Conservation (phyloP, 2,113 vertebrate species). For the Ctenodactylus gundi region DNA sequence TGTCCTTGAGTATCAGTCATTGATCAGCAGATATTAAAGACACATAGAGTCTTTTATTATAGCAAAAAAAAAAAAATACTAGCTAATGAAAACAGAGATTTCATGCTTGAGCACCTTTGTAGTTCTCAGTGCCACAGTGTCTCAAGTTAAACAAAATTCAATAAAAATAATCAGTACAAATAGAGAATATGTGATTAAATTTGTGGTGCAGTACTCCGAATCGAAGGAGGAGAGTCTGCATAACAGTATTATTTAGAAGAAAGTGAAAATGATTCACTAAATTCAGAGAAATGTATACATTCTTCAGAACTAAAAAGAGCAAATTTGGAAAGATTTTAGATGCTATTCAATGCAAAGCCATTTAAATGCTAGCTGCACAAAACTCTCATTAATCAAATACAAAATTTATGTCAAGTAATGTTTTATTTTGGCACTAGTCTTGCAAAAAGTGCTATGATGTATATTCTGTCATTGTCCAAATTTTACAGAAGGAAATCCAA, state of each 20-base stretch:
- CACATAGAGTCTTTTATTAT: background rate
- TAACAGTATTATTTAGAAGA: background rate
- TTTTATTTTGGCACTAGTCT: background rate
- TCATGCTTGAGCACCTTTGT: background rate
- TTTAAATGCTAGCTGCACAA: background rate
- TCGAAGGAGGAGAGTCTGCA: background rate
- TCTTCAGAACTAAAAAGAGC: background rate
- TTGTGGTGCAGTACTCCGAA: background rate
- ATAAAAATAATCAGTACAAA: background rate
- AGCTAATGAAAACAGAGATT: background rate
- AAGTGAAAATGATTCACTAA: slow-evolving; percentile 16
- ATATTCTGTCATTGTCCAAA: background rate
- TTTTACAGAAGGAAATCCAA: slow-evolving; percentile 7
- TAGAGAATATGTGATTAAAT: background rate
- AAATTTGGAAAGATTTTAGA: background rate
- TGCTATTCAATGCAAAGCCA: background rate
- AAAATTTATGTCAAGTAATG: slow-evolving; percentile 6
- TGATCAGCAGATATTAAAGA: background rate
- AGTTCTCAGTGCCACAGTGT: background rate
- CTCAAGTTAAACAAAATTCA: background rate
- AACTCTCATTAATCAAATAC: background rate
- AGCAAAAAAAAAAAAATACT: background rate
- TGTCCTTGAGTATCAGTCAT: background rate
- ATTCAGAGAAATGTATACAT: background rate
- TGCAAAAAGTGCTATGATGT: background rate